Conservation (phyloP, 2,797 vertebrate genomes). For the Tapirus indicus region DNA sequence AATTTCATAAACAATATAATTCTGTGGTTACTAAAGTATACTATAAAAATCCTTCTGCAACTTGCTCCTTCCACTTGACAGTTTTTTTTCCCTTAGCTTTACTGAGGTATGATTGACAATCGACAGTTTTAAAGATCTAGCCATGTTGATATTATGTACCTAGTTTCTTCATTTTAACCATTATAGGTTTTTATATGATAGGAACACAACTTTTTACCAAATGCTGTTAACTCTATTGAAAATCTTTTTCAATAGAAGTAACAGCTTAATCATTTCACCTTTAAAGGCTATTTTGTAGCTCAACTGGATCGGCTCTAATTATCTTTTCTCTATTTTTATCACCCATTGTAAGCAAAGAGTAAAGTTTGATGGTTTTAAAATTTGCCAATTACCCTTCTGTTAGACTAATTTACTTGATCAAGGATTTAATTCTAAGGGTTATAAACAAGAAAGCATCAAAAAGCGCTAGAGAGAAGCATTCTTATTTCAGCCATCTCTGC, state of each 20-base stretch:
- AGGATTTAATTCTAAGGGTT: neutral
- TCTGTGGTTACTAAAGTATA: neutral
- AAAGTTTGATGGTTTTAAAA: neutral
- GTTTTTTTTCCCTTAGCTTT: neutral
- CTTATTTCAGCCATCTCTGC: neutral
- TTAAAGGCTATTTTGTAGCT: neutral
- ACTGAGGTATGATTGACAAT: neutral
- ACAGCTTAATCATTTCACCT: neutral
- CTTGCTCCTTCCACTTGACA: neutral
- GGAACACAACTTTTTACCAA: neutral
- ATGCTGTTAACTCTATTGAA: neutral
- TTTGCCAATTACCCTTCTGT: neutral
- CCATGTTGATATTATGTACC: neutral
- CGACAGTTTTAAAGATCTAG: neutral
- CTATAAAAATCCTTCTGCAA: neutral
- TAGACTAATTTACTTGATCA: neutral
- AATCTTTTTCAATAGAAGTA: neutral
- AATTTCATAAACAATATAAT: neutral
- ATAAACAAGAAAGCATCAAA: neutral
- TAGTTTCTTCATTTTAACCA: conserved; percentile 32
- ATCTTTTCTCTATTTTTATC: conserved; percentile 12
- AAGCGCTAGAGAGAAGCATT: neutral
- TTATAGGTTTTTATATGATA: neutral
- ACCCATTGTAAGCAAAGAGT: neutral
- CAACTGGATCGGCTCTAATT: neutral